These are phyloP conservation scores for Andrena chrysosceles DNA, from an alignment of 2,888 invertebrate genomes.

Conservation along the genomic window DNA sequence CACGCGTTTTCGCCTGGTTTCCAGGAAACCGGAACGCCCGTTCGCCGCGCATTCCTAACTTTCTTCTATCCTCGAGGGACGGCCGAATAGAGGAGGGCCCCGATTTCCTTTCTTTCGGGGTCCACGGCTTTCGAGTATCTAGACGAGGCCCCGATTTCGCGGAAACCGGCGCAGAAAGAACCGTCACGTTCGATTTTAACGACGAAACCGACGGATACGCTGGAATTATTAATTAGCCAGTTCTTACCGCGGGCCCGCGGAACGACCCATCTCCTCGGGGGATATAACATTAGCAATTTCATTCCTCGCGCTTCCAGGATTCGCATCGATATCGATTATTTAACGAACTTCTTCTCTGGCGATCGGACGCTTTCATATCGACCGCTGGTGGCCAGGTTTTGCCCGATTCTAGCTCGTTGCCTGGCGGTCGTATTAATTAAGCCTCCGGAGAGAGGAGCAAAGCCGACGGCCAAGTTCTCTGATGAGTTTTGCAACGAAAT, in stretches of 20 bases:
- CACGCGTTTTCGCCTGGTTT: constrained; percentile 56
- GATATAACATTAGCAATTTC: constrained; percentile 83
- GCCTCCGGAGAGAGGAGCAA: neutral
- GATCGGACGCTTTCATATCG: constrained; percentile 46
- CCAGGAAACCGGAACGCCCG: constrained; percentile 54
- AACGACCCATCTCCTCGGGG: constrained; percentile 47
- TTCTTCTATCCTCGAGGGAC: constrained; percentile 64
- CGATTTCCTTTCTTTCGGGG: constrained; percentile 44
- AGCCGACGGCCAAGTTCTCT: neutral
- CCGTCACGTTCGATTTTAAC: constrained; percentile 74
- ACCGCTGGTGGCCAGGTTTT: constrained; percentile 47
- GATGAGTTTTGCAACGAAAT: constrained; percentile 18
- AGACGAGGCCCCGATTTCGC: constrained; percentile 49
- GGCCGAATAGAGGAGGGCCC: constrained; percentile 47
- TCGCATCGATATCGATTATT: constrained; percentile 79
- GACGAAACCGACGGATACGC: constrained; percentile 75
- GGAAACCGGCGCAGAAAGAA: constrained; percentile 63
- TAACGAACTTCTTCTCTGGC: constrained; percentile 61
- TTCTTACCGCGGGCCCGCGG: constrained; percentile 70
- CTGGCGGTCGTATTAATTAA: constrained; percentile 55
- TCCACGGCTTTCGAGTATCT: constrained; percentile 42
- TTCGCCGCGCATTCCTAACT: constrained; percentile 55
- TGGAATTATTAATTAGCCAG: constrained; percentile 80
- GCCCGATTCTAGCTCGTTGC: constrained; percentile 43
- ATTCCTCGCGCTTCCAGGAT: constrained; percentile 78